Conservation (phyloP, 2,113 vertebrate species). For the Carassius gibelio region DNA sequence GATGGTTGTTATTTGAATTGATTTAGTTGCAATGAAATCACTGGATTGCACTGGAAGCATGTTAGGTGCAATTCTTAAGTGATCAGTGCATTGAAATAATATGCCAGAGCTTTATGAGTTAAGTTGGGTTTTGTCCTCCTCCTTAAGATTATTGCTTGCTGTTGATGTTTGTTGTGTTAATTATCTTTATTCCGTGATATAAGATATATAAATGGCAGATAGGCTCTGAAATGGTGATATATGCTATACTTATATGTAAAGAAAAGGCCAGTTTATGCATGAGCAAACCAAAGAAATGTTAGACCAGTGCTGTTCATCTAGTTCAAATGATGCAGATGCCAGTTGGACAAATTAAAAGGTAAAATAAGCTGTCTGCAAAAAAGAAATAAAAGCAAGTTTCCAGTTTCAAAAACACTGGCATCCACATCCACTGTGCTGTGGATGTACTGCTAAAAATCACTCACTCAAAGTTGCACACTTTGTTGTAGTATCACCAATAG, state of each 20-base stretch:
- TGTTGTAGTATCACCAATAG: background rate
- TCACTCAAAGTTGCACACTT: background rate
- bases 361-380: background rate
- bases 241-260: background rate
- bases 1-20: background rate
- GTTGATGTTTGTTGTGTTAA: background rate
- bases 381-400: background rate
- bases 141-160: background rate
- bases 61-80: background rate
- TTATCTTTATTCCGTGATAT: background rate
- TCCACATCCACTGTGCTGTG: background rate
- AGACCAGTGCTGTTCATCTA: background rate
- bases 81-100: background rate
- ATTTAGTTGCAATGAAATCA: slow-evolving; percentile 12
- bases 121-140: background rate
- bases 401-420: background rate
- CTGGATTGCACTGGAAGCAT: slow-evolving; percentile 16
- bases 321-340: background rate
- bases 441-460: background rate
- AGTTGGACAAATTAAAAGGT: background rate
- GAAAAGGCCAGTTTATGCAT: background rate
- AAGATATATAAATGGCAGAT: background rate
- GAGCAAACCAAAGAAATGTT: background rate
- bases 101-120: slow-evolving; percentile 11
- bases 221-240: background rate